Conservation (phyloP, 2,113 vertebrate species). For the Pachyramphus minor region DNA sequence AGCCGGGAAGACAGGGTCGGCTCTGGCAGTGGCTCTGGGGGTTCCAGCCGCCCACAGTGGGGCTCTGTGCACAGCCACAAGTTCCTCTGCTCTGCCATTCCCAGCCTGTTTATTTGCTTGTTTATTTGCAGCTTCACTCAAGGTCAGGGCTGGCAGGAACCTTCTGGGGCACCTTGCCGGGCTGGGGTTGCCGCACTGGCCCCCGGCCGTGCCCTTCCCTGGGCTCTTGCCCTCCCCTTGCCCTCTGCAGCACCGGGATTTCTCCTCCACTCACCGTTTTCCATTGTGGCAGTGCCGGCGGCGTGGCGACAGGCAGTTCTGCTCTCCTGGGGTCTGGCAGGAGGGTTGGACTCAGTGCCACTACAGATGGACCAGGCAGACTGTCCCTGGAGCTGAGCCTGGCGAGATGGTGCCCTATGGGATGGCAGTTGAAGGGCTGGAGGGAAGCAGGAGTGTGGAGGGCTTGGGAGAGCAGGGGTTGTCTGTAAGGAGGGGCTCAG, state of each 20-base stretch:
- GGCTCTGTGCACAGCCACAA: not conserved
- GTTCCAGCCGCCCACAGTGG: not conserved
- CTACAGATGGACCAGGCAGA: slow-evolving; percentile 10
- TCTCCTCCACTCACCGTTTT: not conserved
- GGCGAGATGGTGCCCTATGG: not conserved
- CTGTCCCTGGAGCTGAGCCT: not conserved
- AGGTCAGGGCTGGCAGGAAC: slow-evolving; percentile 15
- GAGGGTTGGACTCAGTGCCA: not conserved
- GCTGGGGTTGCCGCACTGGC: not conserved
- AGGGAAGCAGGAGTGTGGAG: not conserved
- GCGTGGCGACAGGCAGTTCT: not conserved
- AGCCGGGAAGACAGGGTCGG: not conserved
- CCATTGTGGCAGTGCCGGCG: not conserved
- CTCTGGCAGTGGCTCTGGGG: not conserved
- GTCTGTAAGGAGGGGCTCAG: not conserved
- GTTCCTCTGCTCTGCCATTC: not conserved
- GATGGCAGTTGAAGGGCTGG: accelerated
- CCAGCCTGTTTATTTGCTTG: not conserved
- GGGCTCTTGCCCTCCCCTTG: not conserved
- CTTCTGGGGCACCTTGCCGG: not conserved
- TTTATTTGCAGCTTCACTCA: not conserved
- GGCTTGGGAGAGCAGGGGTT: not conserved
- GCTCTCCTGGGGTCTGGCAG: not conserved
- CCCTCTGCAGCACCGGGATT: not conserved
- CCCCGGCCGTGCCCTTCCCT: accelerated